Base-by-base conservation (phyloP, 2,888 invertebrate species). In the Byasa hedistus region DNA sequence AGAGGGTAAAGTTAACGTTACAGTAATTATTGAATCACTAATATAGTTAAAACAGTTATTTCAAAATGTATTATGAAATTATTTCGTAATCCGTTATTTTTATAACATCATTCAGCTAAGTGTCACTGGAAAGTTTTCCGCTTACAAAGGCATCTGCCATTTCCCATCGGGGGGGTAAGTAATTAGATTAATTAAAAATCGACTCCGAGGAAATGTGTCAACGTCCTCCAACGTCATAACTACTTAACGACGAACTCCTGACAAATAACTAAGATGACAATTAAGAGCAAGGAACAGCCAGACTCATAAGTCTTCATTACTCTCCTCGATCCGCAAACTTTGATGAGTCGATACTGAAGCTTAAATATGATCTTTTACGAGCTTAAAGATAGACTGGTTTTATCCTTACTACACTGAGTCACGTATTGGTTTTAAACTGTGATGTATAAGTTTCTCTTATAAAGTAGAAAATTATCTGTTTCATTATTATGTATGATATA, bases 301-400 rank as follows among this genome's bases (percentile, higher is more conserved):
- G 86, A 83, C 85, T 81, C 91, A 91, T 91, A 91, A 91, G 83
- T 91, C 91, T 90, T 90, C 91, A 91, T 91, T 91, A 91, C 79
- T 75, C 73, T 69, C 71, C 79, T 76, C 74, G 72, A 77, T 76
- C 69, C 72, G 77, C 78, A 69, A 90, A 87, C 79, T 89, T 89
- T 79, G 79, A 79, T 76, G 79, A 79, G 76, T 73, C 76, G 73
- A 71, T 75, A 75, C 70, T 71, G 71, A 75, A 75, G 83, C 80
- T 84, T 81, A 79, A 66, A 74, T 77, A 78, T 80, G 77, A 84
- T 76, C 79, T 77, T 69, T 70, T 69, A 67, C 63, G 64, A 70
- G 66, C 57, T 66, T 58, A 57, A 44, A 62, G 32, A 62, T 10
- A 44, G 69, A 73, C 72, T 57, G 44, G 24, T 36, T 10, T n/a